Base-by-base conservation (phyloP, 35 echinoderm and acorn worm genomes). In the Nesometra sesokonis region DNA sequence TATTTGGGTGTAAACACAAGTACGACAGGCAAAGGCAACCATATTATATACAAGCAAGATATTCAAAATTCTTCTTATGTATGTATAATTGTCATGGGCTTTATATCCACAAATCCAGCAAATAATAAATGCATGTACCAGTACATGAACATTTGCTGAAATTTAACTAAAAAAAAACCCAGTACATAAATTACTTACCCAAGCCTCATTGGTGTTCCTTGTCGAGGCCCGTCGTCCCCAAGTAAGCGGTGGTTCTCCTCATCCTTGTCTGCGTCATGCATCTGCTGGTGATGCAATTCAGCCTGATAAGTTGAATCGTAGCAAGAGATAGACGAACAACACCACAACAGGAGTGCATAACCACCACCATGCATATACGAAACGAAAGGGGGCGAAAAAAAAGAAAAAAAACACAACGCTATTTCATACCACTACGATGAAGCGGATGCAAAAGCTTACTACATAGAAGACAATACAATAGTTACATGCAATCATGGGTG, bases 211-310 rank as follows among this genome's bases (percentile, higher is more conserved):
- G 93, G 37, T n/a, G 76, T 57, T 31, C 93, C 93, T 3, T 77
- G 87, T 57, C 89, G 78, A 0, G 86, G 85, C 80, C 89, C 93
- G 33, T 94, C 93, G 36, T 94, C 93, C 43, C 93, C 93, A 17
- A 94, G 89, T 33, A 94, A 43, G 46, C 43, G 76, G 86, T 94
- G 89, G 32, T 77, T 46, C 78, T 94, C 93, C 67, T 94, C 93
- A 32, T 80, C 86, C 84, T 46, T 23, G 78, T 91, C 89, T 34
- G 89, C 85, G 80, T 94, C 93, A 77, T 94, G 93, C 93, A 94
- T 94, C 89, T 94, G 93, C 86, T 94, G 93, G 90, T 94, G 93
- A 86, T 94, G 93, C 80, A 91, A 91, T 91, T 91, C 93, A 90
- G 93, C 93, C 93, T 94, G 84, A 13, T 38, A 19, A 84, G 34